Conservation (phyloP, 2,797 vertebrate genomes). For the Petrocephalus schoutedeni region DNA sequence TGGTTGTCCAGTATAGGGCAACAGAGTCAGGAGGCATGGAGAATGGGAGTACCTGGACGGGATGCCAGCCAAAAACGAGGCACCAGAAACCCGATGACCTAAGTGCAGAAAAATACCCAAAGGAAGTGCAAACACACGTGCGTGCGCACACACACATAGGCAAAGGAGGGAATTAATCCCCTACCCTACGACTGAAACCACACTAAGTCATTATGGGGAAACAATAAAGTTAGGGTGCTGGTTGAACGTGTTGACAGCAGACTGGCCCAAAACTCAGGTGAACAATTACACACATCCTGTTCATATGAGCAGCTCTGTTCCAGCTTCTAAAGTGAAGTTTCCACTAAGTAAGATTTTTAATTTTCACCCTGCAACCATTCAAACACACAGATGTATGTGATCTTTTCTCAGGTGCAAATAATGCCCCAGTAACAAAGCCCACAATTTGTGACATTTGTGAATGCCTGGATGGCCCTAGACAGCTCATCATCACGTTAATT, state of each 20-base stretch:
- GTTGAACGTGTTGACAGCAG: background rate
- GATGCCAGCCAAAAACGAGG: background rate
- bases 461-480: background rate
- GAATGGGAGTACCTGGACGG: background rate
- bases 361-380: background rate
- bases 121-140: background rate
- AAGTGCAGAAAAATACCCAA: background rate
- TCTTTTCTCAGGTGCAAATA: background rate
- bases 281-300: constrained; percentile 11
- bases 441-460: background rate
- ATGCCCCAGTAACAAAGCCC: background rate
- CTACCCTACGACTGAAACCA: background rate
- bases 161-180: background rate
- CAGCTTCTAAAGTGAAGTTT: background rate
- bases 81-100: background rate
- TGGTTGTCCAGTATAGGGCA: background rate
- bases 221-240: background rate
- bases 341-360: background rate
- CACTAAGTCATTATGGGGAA: no score
- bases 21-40: background rate
- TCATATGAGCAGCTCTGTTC: background rate
- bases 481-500: background rate
- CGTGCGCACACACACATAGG: background rate
- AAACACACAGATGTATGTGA: background rate
- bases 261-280: background rate